Percentiles rank a stretch among this genome's conserved stretches.
Evolutionary conservation across 1,140 invertebrate species (phyloP).

Genomic region (Sarcophaga peregrina): DNA sequence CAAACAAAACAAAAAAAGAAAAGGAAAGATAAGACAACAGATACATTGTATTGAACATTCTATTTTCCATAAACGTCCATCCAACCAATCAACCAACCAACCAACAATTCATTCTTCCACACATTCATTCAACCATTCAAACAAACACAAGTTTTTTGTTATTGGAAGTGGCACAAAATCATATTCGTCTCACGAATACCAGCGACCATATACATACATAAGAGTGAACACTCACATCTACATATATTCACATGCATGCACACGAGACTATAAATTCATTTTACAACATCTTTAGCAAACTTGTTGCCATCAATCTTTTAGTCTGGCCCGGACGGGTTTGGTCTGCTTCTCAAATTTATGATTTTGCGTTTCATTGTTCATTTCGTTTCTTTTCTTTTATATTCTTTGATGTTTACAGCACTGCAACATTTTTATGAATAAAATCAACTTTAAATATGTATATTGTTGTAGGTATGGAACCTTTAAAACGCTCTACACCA

Average conservation of each 20-base stretch:
- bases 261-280: too few relatives aligned
- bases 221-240: too few relatives aligned
- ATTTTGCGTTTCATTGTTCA: background rate
- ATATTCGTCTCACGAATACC: background rate
- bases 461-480: background rate
- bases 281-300: conserved; percentile 10
- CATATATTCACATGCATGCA: too few relatives aligned
- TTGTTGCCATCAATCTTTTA: background rate
- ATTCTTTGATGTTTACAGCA: too few relatives aligned
- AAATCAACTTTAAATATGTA: too few relatives aligned
- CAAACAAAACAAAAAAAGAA: too few relatives aligned
- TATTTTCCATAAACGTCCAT: background rate
- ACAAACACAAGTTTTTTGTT: background rate
- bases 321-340: background rate
- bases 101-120: background rate
- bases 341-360: background rate
- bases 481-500: background rate
- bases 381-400: too few relatives aligned
- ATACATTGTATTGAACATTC: background rate
- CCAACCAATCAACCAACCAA: background rate
- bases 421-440: too few relatives aligned
- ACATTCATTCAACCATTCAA: background rate
- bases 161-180: background rate
- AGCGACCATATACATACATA: too few relatives aligned
- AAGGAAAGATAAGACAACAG: too few relatives aligned